Percentiles rank a stretch among this genome's conserved stretches.
These are phyloP conservation scores for Drosophila pseudoananassae DNA, from an alignment of 1,140 invertebrate species.

Conservation along the genomic window DNA sequence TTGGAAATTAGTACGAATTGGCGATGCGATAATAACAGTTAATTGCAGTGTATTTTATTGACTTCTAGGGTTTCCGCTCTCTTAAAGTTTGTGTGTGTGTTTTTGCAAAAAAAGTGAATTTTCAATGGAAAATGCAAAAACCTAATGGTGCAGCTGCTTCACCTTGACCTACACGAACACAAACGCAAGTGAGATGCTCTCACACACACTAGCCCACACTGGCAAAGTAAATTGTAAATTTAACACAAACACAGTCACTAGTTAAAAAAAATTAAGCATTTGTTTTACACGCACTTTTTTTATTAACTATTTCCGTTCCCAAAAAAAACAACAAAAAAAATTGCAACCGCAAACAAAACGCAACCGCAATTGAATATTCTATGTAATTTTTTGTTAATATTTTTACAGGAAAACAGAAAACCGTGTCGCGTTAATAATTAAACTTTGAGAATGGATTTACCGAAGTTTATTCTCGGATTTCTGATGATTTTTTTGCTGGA, in stretches of 20 bases:
- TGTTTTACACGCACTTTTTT: conserved; percentile 40
- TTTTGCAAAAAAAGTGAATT: conserved; percentile 13
- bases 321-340: not conserved
- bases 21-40: not conserved
- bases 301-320: conserved; percentile 40
- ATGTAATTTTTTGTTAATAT: not conserved
- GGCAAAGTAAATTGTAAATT: not conserved
- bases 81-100: conserved; percentile 5
- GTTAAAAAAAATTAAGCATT: not conserved
- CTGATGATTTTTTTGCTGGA: not conserved
- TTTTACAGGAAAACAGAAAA: not conserved
- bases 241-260: not conserved
- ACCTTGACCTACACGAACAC: conserved; percentile 51
- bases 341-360: not conserved
- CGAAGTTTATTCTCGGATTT: not conserved
- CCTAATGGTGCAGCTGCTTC: conserved; percentile 49
- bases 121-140: conserved; percentile 46
- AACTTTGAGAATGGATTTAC: not conserved
- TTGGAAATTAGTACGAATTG: not conserved
- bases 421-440: not conserved
- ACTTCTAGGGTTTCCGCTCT: conserved; percentile 46
- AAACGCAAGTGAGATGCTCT: conserved; percentile 22
- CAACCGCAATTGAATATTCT: not conserved
- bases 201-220: not conserved
- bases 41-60: conserved; percentile 21